A percentile compares a stretch with the other conserved stretches of the same genome.
These are phyloP conservation scores for Zygogramma bicolorata DNA, from an alignment of 2,888 invertebrate genomes.

Conservation along the genomic window DNA sequence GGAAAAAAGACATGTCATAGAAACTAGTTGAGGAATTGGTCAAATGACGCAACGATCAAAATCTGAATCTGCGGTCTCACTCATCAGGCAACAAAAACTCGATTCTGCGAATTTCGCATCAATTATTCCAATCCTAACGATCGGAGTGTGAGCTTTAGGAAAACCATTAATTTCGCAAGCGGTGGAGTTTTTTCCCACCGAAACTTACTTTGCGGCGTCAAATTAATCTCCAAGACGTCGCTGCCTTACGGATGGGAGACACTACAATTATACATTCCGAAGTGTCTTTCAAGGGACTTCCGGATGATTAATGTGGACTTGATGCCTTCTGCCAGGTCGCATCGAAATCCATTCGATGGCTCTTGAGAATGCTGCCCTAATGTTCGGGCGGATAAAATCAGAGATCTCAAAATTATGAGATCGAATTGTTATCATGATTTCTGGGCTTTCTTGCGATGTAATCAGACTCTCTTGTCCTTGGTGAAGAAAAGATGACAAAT, in stretches of 20 bases:
- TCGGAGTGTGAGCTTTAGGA: conserved; percentile 5
- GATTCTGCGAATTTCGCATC: conserved; percentile 25
- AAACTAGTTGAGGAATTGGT: too few species aligned
- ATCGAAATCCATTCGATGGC: not conserved
- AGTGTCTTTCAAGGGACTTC: conserved; percentile 86
- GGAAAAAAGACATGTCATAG: too few species aligned
- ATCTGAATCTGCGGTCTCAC: too few species aligned
- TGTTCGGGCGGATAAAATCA: not conserved
- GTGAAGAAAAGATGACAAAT: too few species aligned
- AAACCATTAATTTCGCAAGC: conserved; percentile 68
- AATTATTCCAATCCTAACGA: conserved; percentile 24
- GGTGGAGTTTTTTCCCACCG: not conserved
- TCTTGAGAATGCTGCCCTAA: not conserved
- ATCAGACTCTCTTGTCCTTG: too few species aligned
- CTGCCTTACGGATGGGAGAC: conserved; percentile 91
- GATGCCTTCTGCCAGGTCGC: conserved; percentile 76
- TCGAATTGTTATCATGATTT: too few species aligned
- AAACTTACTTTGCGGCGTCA: conserved; percentile 80
- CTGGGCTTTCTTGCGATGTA: too few species aligned
- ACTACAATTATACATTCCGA: conserved; percentile 93
- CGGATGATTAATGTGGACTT: conserved; percentile 89
- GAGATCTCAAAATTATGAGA: too few species aligned
- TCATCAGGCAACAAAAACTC: too few species aligned
- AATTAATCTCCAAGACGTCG: conserved; percentile 70
- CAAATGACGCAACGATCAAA: too few species aligned